A percentile compares a stretch with the other conserved stretches of the same genome.
Conservation (phyloP, 2,888 invertebrate genomes). For the Eupithecia dodoneata region DNA sequence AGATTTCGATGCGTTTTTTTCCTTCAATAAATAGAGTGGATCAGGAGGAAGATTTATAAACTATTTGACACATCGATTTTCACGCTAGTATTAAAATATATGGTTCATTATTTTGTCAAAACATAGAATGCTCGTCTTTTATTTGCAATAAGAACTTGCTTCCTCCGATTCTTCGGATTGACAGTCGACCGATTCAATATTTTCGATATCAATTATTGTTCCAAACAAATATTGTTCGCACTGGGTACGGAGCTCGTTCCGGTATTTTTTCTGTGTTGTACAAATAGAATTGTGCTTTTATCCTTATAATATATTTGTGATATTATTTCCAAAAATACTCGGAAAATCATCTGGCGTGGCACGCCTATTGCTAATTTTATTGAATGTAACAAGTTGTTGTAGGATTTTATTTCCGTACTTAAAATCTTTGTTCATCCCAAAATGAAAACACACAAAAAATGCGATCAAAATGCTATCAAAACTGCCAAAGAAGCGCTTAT, state of each 20-base stretch:
- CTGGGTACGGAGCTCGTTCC: not conserved
- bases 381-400: not conserved
- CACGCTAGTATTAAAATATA: not conserved
- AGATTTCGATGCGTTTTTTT: too few species aligned
- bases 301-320: not conserved
- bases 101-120: not conserved
- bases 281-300: not conserved
- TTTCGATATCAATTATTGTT: constrained; percentile 25
- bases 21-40: too few species aligned
- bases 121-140: not conserved
- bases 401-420: not conserved
- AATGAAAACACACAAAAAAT: not conserved
- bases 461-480: not conserved
- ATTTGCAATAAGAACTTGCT: not conserved
- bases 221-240: not conserved
- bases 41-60: too few species aligned
- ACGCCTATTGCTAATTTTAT: not conserved
- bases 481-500: not conserved
- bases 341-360: too few species aligned
- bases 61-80: too few species aligned
- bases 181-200: constrained; percentile 34
- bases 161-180: constrained; percentile 27
- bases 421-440: constrained; percentile 24
- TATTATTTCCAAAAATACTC: not conserved
- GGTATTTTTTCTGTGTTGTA: not conserved